Conservation (phyloP, 2,113 vertebrate genomes). For the Neolamprologus devosi region DNA sequence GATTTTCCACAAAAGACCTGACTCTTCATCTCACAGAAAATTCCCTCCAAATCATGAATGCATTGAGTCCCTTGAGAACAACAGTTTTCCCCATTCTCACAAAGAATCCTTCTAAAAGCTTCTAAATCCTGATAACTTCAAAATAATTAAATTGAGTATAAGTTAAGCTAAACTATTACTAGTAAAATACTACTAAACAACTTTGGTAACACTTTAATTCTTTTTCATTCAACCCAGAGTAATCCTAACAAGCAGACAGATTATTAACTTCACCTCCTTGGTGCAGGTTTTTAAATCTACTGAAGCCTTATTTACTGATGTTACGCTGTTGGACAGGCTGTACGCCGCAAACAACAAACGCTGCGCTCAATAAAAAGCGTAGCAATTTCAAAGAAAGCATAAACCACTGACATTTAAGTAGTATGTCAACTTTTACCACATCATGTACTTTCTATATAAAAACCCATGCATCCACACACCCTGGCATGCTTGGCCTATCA, state of each 20-base stretch:
- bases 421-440: background rate
- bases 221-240: background rate
- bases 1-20: background rate
- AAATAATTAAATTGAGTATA: background rate
- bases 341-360: fast-evolving
- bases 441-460: too few relatives aligned
- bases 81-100: background rate
- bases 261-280: background rate
- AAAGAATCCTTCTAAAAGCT: background rate
- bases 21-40: background rate
- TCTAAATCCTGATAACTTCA: background rate
- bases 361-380: fast-evolving
- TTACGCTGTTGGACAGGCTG: fast-evolving
- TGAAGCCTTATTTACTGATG: background rate
- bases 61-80: background rate
- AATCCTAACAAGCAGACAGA: fast-evolving
- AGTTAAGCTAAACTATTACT: background rate
- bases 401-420: background rate
- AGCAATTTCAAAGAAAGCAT: background rate
- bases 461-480: background rate
- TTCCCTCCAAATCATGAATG: background rate
- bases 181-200: background rate
- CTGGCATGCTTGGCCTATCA: background rate
- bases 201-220: background rate
- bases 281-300: background rate